Conservation (phyloP, 23 tunicate genomes). For the Styela plicata region DNA sequence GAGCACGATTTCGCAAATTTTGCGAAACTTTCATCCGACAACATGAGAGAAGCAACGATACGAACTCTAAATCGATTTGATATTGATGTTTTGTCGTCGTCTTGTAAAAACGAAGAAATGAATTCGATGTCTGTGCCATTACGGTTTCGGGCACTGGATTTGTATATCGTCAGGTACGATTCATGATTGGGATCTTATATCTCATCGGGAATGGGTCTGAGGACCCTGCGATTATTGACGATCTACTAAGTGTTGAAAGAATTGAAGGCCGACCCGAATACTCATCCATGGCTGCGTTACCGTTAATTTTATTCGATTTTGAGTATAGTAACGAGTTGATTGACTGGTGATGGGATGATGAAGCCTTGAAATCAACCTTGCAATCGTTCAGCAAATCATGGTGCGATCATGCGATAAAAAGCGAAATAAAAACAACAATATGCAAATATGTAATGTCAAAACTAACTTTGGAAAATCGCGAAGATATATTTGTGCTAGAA, state of each 20-base stretch:
- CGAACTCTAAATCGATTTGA: not conserved
- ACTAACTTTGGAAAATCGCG: not conserved
- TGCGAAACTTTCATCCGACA: conserved; percentile 43
- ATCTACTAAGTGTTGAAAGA: conserved; percentile 42
- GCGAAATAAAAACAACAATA: conserved; percentile 35
- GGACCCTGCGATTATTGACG: conserved; percentile 20
- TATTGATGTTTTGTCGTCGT: not conserved
- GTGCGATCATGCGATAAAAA: conserved; percentile 23
- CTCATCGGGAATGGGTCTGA: conserved; percentile 30
- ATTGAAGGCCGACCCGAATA: conserved; percentile 24
- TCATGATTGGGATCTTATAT: conserved; percentile 29
- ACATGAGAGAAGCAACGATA: not conserved
- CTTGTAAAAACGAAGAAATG: not conserved
- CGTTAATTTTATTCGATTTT: conserved; percentile 41
- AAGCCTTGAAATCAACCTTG: conserved; percentile 25
- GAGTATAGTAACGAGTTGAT: conserved; percentile 36
- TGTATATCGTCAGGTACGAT: conserved; percentile 44
- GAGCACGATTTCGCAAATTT: conserved; percentile 70
- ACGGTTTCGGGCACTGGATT: conserved; percentile 34
- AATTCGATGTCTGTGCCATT: conserved; percentile 47
- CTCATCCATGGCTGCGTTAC: not conserved
- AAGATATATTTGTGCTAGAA: too few relatives aligned
- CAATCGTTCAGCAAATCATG: conserved; percentile 5
- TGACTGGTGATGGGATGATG: conserved; percentile 64
- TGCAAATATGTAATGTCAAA: not conserved